Base-by-base conservation (phyloP, 2,888 invertebrate genomes). In the Tetrapedia diversipes region DNA sequence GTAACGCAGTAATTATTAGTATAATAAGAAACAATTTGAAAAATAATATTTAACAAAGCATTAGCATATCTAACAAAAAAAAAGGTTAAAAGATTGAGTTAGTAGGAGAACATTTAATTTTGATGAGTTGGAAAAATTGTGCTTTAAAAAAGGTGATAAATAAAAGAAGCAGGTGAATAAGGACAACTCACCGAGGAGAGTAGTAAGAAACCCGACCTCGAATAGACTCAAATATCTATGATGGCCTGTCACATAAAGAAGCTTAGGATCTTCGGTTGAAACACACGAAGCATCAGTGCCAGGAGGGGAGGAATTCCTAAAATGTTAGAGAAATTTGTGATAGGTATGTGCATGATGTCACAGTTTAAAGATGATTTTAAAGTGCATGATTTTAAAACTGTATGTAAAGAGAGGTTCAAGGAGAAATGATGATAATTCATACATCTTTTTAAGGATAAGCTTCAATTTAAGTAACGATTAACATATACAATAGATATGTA, bases 251-350 rank as follows among this genome's bases (percentile, higher is more conserved):
- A 47, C 59, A 57, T 67, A 67, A 67, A 59, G 66, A 67, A 57
- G 57, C 16, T 67, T 67, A 67, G 66, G 37, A 67, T 67, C 66
- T 67, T 67, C 66, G 57, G 49, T 67, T 59, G 66, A 22, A 57
- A 67, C 66, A 51, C 63, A 63, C 63, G 63, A 63, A 63, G 49
- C 66, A 67, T 67, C 66, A 67, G 57, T 67, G 66, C 66, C 66
- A 67, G 66, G 66, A 67, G 66, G 49, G 66, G 66, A 67, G 66
- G 57, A 57, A 67, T 67, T 57, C 66, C 66, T 67, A 67, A 67
- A 67, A 67, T 67, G 66, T 67, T 67, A 67, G 66, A 67, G 57
- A 67, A 67, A 67, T 67, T 57, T 67, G 66, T 67, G 66, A 67
- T 57, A 67, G 66, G 66, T 59, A 39, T 49, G 59, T 49, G 66